Percentiles rank a stretch among this genome's conserved stretches.
phyloP scores from a whole-genome alignment of 2,888 invertebrate species.

The Melanostoma scalare region DNA sequence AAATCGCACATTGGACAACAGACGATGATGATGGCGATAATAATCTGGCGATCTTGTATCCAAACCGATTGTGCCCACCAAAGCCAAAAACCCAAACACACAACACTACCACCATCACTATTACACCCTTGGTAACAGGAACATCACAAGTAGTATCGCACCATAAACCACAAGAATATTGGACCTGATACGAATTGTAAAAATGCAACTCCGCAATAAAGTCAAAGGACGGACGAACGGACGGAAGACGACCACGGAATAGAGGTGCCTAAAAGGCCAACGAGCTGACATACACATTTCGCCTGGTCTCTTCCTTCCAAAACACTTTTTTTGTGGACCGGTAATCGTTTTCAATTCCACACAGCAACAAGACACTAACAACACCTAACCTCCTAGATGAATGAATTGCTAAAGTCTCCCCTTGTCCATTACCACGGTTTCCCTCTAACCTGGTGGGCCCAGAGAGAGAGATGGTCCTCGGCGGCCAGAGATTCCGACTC shows the following conservation, averaged over 20 bases:
- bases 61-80: slow-evolving; percentile 50
- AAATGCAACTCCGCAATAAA: slow-evolving; percentile 1
- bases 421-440: slow-evolving; percentile 48
- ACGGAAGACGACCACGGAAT: slow-evolving; percentile 51
- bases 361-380: slow-evolving; percentile 69
- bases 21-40: slow-evolving; percentile 71
- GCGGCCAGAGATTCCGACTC: slow-evolving; percentile 39
- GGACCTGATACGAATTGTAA: slow-evolving; percentile 66
- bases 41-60: slow-evolving; percentile 70
- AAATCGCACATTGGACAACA: slow-evolving; percentile 69
- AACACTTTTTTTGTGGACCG: slow-evolving; percentile 50
- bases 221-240: slow-evolving; percentile 11
- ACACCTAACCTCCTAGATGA: slow-evolving; percentile 70
- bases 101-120: slow-evolving; percentile 5
- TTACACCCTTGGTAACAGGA: slow-evolving; percentile 55
- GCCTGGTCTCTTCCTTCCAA: slow-evolving; percentile 55
- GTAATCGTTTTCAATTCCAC: slow-evolving; percentile 72
- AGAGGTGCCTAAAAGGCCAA: slow-evolving; percentile 73
- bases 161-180: slow-evolving; percentile 64
- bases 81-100: neutral
- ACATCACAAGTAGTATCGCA: slow-evolving; percentile 66
- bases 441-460: slow-evolving; percentile 51
- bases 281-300: slow-evolving; percentile 73
- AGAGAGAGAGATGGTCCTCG: slow-evolving; percentile 12
- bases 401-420: slow-evolving; percentile 67